phyloP scores from a whole-genome alignment of 2,888 invertebrate species.

The Meteorus cinctellus region DNA sequence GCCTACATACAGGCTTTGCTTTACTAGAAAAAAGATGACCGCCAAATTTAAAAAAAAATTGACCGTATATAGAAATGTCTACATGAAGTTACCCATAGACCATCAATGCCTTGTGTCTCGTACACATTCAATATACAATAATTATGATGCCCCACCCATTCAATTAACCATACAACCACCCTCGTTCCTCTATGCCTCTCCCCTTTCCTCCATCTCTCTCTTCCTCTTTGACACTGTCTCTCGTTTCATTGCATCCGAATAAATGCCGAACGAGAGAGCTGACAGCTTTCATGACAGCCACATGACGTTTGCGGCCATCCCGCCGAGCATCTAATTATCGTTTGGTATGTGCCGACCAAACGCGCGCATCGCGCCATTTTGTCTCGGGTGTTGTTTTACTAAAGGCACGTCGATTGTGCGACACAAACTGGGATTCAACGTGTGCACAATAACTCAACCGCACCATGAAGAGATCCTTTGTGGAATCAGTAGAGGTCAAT shows the following conservation, averaged over 20 bases:
- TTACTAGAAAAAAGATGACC: no score
- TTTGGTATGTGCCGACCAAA: conserved; percentile 55
- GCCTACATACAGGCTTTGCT: no score
- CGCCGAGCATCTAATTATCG: conserved; percentile 71
- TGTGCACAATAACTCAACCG: no score
- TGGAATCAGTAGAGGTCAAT: no score
- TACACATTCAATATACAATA: not conserved
- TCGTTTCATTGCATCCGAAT: conserved; percentile 13
- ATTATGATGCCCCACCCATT: conserved; percentile 10
- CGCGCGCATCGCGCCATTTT: conserved; percentile 49
- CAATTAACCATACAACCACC: conserved; percentile 14
- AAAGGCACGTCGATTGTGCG: conserved; percentile 43
- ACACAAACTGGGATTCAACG: no score
- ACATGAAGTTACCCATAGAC: no score
- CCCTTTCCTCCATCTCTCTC: conserved; percentile 21
- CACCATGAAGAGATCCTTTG: no score
- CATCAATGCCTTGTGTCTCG: no score
- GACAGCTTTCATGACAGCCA: conserved; percentile 71
- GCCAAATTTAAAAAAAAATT: no score
- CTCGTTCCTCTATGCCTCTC: conserved; percentile 26
- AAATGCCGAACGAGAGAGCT: conserved; percentile 49
- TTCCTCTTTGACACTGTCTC: conserved; percentile 31
- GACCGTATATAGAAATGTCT: no score
- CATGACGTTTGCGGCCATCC: conserved; percentile 71
- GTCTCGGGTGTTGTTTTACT: conserved; percentile 51